Evolutionary conservation across 2,797 vertebrate genomes (phyloP), one percentile per base, ranked within the genome.

Genomic region (Danio choprae): DNA sequence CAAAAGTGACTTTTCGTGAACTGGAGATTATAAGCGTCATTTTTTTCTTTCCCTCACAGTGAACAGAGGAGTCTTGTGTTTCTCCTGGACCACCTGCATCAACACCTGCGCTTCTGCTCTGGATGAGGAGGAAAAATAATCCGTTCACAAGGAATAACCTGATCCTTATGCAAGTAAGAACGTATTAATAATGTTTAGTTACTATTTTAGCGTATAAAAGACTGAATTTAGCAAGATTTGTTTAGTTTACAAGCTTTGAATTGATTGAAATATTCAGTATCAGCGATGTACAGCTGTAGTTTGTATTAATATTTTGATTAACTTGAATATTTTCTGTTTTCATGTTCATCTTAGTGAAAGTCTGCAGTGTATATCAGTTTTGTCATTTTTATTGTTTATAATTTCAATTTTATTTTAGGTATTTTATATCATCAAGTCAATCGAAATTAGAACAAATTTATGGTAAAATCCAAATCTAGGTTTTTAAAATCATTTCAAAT

Each of bases 21-120:
- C 55, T 46, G 20, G 55, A 73, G 5, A 36, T 29, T 29, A 15
- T 68, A 5, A 50, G 44, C 4, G 1, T 41, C 5, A 29, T 20
- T 18, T 65, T n/a, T 41, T 11, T 22, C 44, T 50, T 48, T 41
- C 2, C 7, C 11, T 53, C 36, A 13, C 50, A 55, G 65, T 38
- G 68, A 71, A 71, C 48, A 71, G 68, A 71, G 38, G 71, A 59
- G 40, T 29, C 38, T 55, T 56, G 68, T 70, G 51, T 59, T 73
- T 41, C 70, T 46, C n/a, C 41, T 7, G 50, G 50, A 53, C 9
- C 68, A 71, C 50, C 69, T 71, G 51, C 69, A 56, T 41, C 8
- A 59, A 16, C 53, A 58, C 71, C 71, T 58, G 40, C 53, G 16
- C 1, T 15, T 48, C 43, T 46, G 18, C 71, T 59, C 56, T 38